Base-by-base conservation (phyloP, 2,888 invertebrate species). In the Mythimna vitellina region DNA sequence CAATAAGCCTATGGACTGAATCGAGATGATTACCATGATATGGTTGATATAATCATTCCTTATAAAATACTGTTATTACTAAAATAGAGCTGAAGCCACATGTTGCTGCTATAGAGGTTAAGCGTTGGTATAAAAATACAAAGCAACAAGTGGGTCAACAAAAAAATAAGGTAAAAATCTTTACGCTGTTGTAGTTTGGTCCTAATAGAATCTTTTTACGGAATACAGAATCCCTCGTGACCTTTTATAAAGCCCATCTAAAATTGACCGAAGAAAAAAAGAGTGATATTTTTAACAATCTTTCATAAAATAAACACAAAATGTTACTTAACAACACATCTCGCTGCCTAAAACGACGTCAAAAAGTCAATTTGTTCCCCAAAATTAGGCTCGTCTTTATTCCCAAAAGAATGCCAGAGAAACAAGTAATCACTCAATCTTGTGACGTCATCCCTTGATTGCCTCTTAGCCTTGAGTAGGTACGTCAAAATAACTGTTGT, bases 381-480 rank as follows among this genome's bases (percentile, higher is more conserved):
- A 58, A 63, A 60, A 75, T 79, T 79, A 75, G 56, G 32, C 35
- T 10, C 54, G 38, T 46, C 56, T 58, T 78, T 80, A 73, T 76
- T 71, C 67, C 61, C 56, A 49, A 65, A 72, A 72, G 64, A 82
- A 67, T 67, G 29, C 64, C 32, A 67, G 60, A 68, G 60, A 57
- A 78, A 77, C 60, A 69, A 76, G 82, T 66, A 49, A 76, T 79
- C 78, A 64, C 60, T 70, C 66, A 77, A 51, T 71, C 63, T 64
- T 22, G 14, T 65, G 65, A 78, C 79, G 72, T 82, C 82, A 79
- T 58, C 57, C 17, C 42, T 53, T 79, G 82, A 79, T 79, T 82
- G 66, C 78, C 72, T 79, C 46, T 54, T 46, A 67, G n/a, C 56
- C 71, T 78, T 64, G 66, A 35, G 56, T 53, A 17, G 46, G 17